phyloP scores from a whole-genome alignment of 2,797 vertebrate genomes.

The Sternarchorhynchus goeldii region DNA sequence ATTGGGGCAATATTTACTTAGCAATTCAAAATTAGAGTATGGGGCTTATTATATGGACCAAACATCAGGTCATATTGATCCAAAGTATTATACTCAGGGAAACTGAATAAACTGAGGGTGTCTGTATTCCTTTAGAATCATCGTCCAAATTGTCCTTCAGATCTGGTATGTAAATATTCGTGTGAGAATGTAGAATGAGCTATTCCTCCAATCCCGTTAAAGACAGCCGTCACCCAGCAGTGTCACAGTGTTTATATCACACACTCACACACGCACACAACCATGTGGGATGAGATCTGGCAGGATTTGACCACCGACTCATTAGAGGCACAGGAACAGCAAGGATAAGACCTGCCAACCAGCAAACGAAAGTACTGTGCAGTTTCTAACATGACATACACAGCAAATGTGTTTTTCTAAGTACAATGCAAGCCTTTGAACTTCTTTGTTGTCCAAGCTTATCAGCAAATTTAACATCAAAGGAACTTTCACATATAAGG shows the following conservation, averaged over 20 bases:
- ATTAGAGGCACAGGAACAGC: constrained; percentile 48
- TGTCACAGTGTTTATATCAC: constrained; percentile 4
- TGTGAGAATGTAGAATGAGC: constrained; percentile 6
- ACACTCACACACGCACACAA: not conserved
- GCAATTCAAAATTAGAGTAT: not conserved
- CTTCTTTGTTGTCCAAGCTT: not conserved
- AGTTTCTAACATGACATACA: constrained; percentile 53
- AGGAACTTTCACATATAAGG: constrained; percentile 1
- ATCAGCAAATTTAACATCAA: constrained; percentile 4
- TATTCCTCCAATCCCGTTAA: not conserved
- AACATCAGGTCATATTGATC: too few relatives aligned
- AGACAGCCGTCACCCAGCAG: not conserved
- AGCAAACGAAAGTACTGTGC: constrained; percentile 31
- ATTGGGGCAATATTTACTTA: not conserved
- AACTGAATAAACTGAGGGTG: not conserved
- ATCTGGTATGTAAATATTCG: constrained; percentile 15
- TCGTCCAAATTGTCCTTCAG: constrained; percentile 18
- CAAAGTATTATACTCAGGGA: not conserved
- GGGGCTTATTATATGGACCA: not conserved
- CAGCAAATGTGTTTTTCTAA: not conserved
- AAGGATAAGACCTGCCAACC: constrained; percentile 30
- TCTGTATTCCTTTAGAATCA: not conserved
- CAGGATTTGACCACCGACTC: constrained; percentile 39
- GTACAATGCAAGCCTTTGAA: not conserved
- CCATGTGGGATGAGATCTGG: constrained; percentile 32